Base-by-base conservation (phyloP, 1,140 invertebrate species). In the Belonocnema kinseyi region DNA sequence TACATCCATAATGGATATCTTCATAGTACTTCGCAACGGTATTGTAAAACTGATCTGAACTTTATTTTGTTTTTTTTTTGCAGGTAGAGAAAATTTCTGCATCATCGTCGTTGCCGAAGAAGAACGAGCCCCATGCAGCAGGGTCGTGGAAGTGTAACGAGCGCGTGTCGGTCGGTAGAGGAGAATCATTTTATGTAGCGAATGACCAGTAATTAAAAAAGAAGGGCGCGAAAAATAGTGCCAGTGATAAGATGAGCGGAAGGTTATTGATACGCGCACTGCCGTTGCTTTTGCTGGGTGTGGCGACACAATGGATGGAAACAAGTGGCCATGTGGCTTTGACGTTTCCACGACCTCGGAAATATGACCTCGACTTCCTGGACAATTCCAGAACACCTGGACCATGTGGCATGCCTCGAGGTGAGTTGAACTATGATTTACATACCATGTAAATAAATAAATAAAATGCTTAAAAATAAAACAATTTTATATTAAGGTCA, bases 401-500 rank as follows among this genome's bases (percentile, higher is more conserved):
- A 75, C 98, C 97, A 50, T 99, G 98, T 91, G 98, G 98, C 80
- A 98, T 99, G 96, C 97, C 97, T 8, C 97, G 96, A 96, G 97
- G 97, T 98, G 91, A 94, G 92, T 89, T 51, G 73, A 66, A 51
- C 80, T 84, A 33, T 33, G 26, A 3, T 33, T 33, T 4, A 33
- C 26, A 33, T 3, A 33, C 4, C 3, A 33, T 33, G 26, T 33
- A 33, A 33, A 33, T 5, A 33, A 33, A 33, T 33, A 33, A 33
- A 33, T 33, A 33, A 33, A 33, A n/a, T n/a, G n/a, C n/a, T n/a
- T n/a, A n/a, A n/a, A n/a, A n/a, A 33, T 33, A 33, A 33, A 33
- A 5, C 26, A 33, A 33, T 33, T 4, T 33, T 33, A 2, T 33
- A 33, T 5, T 2, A 33, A 4, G 5, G 26, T 33, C 26, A 2